Percentiles rank a stretch among this genome's conserved stretches.
Conservation (phyloP, 2,888 invertebrate genomes). For the Ommatoiulus sabulosus region DNA sequence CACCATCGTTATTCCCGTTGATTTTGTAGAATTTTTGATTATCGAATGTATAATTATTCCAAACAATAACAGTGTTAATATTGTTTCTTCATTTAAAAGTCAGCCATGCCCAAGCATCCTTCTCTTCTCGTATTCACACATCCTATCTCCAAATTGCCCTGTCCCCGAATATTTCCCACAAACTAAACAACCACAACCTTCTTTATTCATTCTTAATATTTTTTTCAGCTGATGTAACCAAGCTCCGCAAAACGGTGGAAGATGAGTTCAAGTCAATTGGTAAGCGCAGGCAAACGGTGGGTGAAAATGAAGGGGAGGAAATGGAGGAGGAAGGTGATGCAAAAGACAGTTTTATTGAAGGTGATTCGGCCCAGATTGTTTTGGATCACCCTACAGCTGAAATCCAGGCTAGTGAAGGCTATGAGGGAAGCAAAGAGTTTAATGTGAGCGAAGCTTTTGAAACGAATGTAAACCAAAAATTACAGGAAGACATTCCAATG, state of each 20-base stretch:
- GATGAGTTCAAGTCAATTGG: conserved; percentile 71
- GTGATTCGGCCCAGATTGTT: background rate
- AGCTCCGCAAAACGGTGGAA: conserved; percentile 63
- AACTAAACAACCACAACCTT: too few relatives aligned
- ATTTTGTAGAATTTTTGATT: too few relatives aligned
- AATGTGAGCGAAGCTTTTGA: conserved; percentile 45
- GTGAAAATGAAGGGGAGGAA: conserved; percentile 61
- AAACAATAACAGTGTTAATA: too few relatives aligned
- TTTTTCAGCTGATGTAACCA: conserved; percentile 67
- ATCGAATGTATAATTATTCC: too few relatives aligned
- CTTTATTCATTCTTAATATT: conserved; percentile 48
- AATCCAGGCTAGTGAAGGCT: conserved; percentile 16
- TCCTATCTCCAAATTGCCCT: too few relatives aligned
- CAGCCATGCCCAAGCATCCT: too few relatives aligned
- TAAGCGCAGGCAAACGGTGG: conserved; percentile 70
- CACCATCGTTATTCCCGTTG: too few relatives aligned
- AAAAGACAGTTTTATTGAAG: background rate
- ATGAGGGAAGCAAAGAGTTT: conserved; percentile 29
- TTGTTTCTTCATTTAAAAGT: too few relatives aligned
- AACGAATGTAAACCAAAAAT: background rate
- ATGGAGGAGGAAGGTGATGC: conserved; percentile 58
- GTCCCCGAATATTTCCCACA: too few relatives aligned
- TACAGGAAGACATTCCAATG: background rate
- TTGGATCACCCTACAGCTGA: conserved; percentile 29
- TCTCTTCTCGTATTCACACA: too few relatives aligned